These are phyloP conservation scores for Trilocha varians DNA, from an alignment of 2,888 invertebrate genomes.

Conservation along the genomic window DNA sequence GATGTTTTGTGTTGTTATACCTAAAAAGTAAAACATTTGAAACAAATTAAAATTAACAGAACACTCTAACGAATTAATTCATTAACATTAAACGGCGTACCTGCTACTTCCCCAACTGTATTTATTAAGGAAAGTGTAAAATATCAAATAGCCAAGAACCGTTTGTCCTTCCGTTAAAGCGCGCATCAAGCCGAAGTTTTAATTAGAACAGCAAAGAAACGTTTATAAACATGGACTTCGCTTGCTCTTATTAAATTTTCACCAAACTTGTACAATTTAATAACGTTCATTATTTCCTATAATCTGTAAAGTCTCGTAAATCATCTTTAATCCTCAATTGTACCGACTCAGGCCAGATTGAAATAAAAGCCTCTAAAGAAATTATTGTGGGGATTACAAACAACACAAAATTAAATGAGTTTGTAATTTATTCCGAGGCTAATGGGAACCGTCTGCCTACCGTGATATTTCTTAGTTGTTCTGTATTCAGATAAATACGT, in stretches of 20 bases:
- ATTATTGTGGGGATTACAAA: conserved; percentile 44
- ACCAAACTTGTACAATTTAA: conserved; percentile 7
- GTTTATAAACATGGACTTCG: neutral
- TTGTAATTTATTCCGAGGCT: conserved; percentile 41
- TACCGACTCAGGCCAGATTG: conserved; percentile 29
- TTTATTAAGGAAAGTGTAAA: neutral
- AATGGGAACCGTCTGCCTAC: conserved; percentile 31
- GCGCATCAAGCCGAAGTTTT: neutral
- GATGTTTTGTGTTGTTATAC: too few relatives aligned
- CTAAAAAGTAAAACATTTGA: too few relatives aligned
- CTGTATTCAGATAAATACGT: conserved; percentile 34
- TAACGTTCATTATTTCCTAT: conserved; percentile 27
- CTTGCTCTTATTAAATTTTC: neutral
- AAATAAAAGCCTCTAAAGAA: conserved; percentile 39
- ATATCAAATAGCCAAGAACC: neutral
- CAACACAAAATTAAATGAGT: conserved; percentile 44
- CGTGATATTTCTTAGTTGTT: conserved; percentile 36
- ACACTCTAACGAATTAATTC: too few relatives aligned
- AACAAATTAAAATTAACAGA: too few relatives aligned
- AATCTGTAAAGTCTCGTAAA: conserved; percentile 26
- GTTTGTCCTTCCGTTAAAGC: neutral
- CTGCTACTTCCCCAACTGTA: too few relatives aligned
- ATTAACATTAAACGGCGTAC: too few relatives aligned
- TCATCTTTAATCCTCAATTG: conserved; percentile 29
- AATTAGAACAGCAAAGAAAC: neutral